A percentile compares a stretch with the other conserved stretches of the same genome.
These are phyloP conservation scores for Adelges cooleyi DNA, from an alignment of 1,140 invertebrate species.

Conservation along the genomic window DNA sequence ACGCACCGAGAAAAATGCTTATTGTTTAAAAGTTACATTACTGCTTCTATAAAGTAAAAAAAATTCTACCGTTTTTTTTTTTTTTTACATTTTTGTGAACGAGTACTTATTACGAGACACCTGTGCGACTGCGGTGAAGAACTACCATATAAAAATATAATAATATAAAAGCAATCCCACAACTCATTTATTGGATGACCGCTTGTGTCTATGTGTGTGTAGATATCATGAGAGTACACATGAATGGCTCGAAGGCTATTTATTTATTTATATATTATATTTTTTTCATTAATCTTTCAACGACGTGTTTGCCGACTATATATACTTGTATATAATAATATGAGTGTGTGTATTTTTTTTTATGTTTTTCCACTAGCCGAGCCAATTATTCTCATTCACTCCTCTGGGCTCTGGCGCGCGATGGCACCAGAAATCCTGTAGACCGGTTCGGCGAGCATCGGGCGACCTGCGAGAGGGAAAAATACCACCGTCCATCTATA, in stretches of 20 bases:
- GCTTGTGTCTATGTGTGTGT: too few relatives aligned
- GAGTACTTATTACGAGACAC: too few relatives aligned
- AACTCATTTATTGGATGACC: too few relatives aligned
- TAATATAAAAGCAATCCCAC: too few relatives aligned
- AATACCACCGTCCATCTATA: neutral
- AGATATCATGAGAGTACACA: too few relatives aligned
- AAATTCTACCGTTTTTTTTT: too few relatives aligned
- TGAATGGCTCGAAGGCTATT: neutral
- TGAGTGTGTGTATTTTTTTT: neutral
- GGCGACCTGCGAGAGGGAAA: conserved; percentile 15
- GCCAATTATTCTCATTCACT: conserved; percentile 28
- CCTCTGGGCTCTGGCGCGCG: conserved; percentile 8
- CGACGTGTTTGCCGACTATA: conserved; percentile 11
- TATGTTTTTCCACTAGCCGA: neutral
- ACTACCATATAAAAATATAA: too few relatives aligned
- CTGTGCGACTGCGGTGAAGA: too few relatives aligned
- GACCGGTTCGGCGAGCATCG: conserved; percentile 4
- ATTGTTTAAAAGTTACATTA: too few relatives aligned
- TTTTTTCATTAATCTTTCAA: conserved; percentile 20
- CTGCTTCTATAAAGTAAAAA: too few relatives aligned
- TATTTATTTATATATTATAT: neutral
- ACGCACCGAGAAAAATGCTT: too few relatives aligned
- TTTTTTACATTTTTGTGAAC: too few relatives aligned
- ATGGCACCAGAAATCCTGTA: conserved; percentile 8
- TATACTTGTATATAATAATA: neutral